These are phyloP conservation scores for Eulimnadia texana DNA, from an alignment of 1,140 invertebrate species.

Conservation along the genomic window DNA sequence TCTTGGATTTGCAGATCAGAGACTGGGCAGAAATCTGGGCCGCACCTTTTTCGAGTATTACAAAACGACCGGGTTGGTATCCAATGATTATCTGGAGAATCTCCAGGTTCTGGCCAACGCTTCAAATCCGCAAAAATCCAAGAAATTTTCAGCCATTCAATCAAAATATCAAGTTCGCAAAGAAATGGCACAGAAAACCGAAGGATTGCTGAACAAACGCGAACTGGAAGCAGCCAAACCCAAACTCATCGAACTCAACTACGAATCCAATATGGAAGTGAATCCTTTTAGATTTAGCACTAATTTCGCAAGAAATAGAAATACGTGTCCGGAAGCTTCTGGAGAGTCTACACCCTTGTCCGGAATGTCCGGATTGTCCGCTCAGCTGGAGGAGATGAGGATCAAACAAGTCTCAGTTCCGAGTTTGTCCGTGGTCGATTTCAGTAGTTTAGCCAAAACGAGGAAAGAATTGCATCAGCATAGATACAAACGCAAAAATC, in stretches of 20 bases:
- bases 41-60: constrained; percentile 67
- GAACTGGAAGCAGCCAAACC: constrained; percentile 1
- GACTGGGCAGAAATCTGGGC: constrained; percentile 58
- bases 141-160: background rate
- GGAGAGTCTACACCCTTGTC: background rate
- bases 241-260: background rate
- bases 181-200: constrained; percentile 1
- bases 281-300: background rate
- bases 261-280: constrained; percentile 7
- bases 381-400: background rate
- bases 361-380: background rate
- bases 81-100: constrained; percentile 25
- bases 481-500: constrained; percentile 2
- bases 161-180: background rate
- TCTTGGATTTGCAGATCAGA: constrained; percentile 33
- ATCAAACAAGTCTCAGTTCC: constrained; percentile 7
- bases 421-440: constrained; percentile 12
- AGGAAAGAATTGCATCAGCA: constrained; percentile 7
- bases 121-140: background rate
- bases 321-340: background rate
- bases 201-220: background rate
- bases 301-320: background rate
- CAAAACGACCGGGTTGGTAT: constrained; percentile 51
- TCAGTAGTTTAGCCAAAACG: constrained; percentile 13
- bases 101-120: background rate